Base-by-base conservation (phyloP, 1,140 invertebrate species). In the Branchinecta lindahli region DNA sequence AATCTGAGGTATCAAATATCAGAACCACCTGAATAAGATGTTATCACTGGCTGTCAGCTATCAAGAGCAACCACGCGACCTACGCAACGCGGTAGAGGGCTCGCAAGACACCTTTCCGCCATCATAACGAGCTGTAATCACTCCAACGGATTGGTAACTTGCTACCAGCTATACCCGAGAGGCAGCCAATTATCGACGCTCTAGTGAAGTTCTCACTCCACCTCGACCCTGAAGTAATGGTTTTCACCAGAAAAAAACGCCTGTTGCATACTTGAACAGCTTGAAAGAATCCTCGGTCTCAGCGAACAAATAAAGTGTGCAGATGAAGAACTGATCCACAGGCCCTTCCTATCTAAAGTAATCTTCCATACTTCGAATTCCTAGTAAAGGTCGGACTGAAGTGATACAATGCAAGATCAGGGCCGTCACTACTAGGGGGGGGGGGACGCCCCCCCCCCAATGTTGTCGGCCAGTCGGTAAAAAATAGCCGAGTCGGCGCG, bases 111-210 rank as follows among this genome's bases (percentile, higher is more conserved):
- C 52, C 52, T 61, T 61, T 61, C 18, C 52, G 52, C 52, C 52
- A 61, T 61, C 52, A 20, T 61, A 61, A 61, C 52, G 52, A 61
- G 52, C 52, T 12, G 52, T 61, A 61, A 61, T 61, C 52, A 61
- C 52, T 61, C 18, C 12, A 61, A 61, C 52, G 52, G 52, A 61
- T 61, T 61, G 52, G 52, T 61, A 61, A 61, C 52, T 20, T 61
- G 52, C 52, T 61, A 61, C 52, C 18, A 61, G 52, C 12, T 61
- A 61, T 61, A 61, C 52, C 52, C 52, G 52, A 15, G 52, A 61
- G 52, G 52, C 52, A 61, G 52, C 52, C 52, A 61, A 61, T 61
- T 61, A 61, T 61, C 18, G 52, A 61, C 12, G 52, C 52, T 61
- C 52, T 61, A 6, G 12, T 61, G 18, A 61, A 12, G 18, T 61